Evolutionary conservation across 2,888 invertebrate species (phyloP).

Genomic region (Drosophila koepferae): DNA sequence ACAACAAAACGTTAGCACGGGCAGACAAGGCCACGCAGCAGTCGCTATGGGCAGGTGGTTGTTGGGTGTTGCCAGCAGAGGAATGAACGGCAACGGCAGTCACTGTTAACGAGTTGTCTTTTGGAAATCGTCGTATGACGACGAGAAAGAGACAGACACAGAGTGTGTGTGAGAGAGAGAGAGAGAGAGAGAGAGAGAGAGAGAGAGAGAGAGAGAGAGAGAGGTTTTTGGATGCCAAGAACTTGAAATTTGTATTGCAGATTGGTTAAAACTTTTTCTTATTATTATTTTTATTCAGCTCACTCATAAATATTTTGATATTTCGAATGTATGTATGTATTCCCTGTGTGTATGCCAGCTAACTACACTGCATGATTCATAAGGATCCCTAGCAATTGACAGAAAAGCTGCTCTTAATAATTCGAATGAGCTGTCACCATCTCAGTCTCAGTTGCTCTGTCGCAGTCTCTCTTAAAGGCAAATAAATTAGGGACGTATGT

Average conservation of each 20-base stretch:
- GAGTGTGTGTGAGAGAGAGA: background rate
- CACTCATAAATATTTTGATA: conserved; percentile 37
- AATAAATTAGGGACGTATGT: conserved; percentile 2
- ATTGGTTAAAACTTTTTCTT: conserved; percentile 30
- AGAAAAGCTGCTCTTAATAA: background rate
- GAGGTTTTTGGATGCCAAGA: background rate
- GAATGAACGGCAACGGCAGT: conserved; percentile 3
- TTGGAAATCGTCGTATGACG: conserved; percentile 20
- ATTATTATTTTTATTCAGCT: conserved; percentile 7
- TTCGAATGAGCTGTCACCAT: background rate
- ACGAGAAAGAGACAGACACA: background rate
- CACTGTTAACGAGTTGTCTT: conserved; percentile 48
- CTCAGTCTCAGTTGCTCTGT: background rate
- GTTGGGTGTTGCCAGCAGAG: background rate
- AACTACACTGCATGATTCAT: conserved; percentile 4
- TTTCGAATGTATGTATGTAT: conserved; percentile 3
- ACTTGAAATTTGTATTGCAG: conserved; percentile 51
- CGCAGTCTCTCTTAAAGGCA: background rate
- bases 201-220: background rate
- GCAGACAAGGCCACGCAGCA: conserved; percentile 64
- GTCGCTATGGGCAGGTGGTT: conserved; percentile 29
- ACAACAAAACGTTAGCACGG: conserved; percentile 68
- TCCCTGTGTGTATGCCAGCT: conserved; percentile 1
- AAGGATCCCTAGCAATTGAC: background rate
- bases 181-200: background rate